phyloP scores from a whole-genome alignment of 2,797 vertebrate species.

The Gallinago solitaria region DNA sequence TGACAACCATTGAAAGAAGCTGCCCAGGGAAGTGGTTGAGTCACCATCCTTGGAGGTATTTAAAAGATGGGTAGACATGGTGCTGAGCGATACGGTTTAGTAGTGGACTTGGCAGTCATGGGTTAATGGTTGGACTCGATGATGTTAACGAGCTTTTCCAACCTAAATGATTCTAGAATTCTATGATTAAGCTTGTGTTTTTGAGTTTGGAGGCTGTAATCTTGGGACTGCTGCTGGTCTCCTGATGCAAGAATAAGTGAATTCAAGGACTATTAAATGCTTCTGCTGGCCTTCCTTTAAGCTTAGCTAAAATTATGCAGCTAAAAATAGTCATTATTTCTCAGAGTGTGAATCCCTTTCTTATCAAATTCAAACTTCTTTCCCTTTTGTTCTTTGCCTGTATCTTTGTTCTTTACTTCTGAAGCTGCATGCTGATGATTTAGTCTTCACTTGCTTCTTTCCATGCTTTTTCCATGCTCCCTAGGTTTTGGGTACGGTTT shows the following conservation, averaged over 20 bases:
- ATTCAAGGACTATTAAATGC: not conserved
- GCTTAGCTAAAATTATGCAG: not conserved
- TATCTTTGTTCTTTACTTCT: not conserved
- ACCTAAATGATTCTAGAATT: not conserved
- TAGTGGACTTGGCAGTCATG: not conserved
- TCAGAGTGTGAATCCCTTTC: not conserved
- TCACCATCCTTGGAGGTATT: too few relatives aligned
- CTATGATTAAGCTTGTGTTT: not conserved
- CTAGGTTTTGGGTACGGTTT: not conserved
- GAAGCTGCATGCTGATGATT: not conserved
- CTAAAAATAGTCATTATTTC: not conserved
- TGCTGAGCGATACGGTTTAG: not conserved
- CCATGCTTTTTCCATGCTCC: not conserved
- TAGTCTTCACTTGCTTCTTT: not conserved
- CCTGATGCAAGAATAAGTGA: not conserved
- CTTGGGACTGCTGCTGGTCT: not conserved
- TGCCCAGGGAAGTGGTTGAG: too few relatives aligned
- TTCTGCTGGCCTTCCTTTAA: not conserved
- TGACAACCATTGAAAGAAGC: too few relatives aligned
- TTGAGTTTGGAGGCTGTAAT: not conserved
- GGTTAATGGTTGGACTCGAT: not conserved
- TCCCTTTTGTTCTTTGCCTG: not conserved
- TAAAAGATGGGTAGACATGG: too few relatives aligned
- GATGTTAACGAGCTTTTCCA: not conserved
- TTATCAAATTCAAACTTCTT: not conserved